Percentiles rank a stretch among this genome's conserved stretches.
Evolutionary conservation across 2,888 invertebrate genomes (phyloP).

Genomic region (Caenorhabditis sp.): DNA sequence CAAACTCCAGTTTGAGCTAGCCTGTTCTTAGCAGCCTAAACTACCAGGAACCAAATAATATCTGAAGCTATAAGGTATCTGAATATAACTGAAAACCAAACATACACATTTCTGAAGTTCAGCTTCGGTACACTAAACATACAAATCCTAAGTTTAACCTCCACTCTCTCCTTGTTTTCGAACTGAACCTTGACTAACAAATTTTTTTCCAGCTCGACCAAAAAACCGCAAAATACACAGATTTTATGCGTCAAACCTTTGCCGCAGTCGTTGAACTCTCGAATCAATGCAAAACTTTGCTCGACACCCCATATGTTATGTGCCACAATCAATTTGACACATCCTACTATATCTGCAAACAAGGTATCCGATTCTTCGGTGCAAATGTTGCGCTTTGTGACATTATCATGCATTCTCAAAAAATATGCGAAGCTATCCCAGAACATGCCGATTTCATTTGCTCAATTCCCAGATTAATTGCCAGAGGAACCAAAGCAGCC

Average conservation of each 20-base stretch:
- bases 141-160: too few species aligned
- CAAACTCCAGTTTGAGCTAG: too few species aligned
- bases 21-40: too few species aligned
- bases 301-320: slow-evolving; percentile 38
- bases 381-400: slow-evolving; percentile 28
- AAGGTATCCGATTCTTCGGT: slow-evolving; percentile 33
- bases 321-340: slow-evolving; percentile 45
- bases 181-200: too few species aligned
- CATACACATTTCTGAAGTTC: too few species aligned
- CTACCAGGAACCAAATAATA: too few species aligned
- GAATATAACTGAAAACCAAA: too few species aligned
- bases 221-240: not conserved
- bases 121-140: too few species aligned
- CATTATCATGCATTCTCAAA: slow-evolving; percentile 2
- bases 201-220: slow-evolving; percentile 11
- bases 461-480: slow-evolving; percentile 19
- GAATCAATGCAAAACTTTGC: slow-evolving; percentile 34
- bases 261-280: slow-evolving; percentile 30
- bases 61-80: too few species aligned
- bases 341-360: slow-evolving; percentile 34
- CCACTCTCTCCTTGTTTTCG: too few species aligned
- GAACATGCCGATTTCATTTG: slow-evolving; percentile 6
- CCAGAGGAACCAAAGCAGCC: slow-evolving; percentile 36
- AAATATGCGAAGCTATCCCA: not conserved
- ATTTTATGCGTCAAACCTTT: slow-evolving; percentile 37